Percentiles rank a stretch among this genome's conserved stretches.
Conservation (phyloP, 1,140 invertebrate species). For the Halotydeus destructor region DNA sequence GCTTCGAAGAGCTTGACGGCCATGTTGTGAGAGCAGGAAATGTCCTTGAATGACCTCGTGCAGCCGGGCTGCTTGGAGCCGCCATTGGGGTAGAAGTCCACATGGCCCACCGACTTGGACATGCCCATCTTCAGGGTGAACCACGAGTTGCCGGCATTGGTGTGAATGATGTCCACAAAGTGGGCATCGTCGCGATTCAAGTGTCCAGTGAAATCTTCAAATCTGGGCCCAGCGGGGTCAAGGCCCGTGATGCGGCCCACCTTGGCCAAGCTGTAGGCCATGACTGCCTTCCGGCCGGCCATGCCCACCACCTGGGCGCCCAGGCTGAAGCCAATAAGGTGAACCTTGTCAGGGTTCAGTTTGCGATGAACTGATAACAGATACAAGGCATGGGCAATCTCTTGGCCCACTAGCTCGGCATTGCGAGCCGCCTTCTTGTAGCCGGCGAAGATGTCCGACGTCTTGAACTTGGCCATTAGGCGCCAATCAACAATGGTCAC, state of each 20-base stretch:
- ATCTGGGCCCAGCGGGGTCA: constrained; percentile 78
- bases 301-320: constrained; percentile 19
- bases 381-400: constrained; percentile 29
- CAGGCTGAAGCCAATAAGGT: constrained; percentile 41
- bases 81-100: constrained; percentile 59
- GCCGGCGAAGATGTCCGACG: too few species aligned
- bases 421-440: constrained; percentile 38
- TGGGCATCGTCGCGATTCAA: constrained; percentile 58
- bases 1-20: too few species aligned
- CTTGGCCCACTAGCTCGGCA: constrained; percentile 38
- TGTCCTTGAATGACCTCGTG: too few species aligned
- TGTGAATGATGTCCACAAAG: constrained; percentile 69
- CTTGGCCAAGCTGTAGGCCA: constrained; percentile 25
- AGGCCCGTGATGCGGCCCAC: constrained; percentile 53
- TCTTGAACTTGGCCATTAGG: constrained; percentile 25
- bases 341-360: constrained; percentile 26
- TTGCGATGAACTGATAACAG: constrained; percentile 13
- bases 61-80: too few species aligned
- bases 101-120: constrained; percentile 37
- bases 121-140: constrained; percentile 49
- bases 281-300: constrained; percentile 22
- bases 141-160: constrained; percentile 60
- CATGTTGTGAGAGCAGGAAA: too few species aligned
- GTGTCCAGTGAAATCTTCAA: constrained; percentile 54
- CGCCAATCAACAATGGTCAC: constrained; percentile 27